A percentile compares a stretch with the other conserved stretches of the same genome.
These are phyloP conservation scores for Proterorhinus semilunaris DNA, from an alignment of 2,113 vertebrate species.

Conservation along the genomic window DNA sequence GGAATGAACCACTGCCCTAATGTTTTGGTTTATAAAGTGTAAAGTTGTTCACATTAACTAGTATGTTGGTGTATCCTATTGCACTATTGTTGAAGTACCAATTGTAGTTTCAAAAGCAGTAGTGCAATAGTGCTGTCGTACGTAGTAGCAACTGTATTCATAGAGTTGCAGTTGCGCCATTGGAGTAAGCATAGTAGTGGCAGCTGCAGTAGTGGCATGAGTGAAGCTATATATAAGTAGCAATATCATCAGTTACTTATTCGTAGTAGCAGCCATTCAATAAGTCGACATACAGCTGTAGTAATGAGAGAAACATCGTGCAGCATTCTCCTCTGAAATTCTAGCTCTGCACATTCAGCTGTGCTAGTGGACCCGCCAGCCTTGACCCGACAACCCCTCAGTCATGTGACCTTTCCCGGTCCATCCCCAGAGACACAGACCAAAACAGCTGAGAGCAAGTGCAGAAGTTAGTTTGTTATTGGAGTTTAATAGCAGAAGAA, in stretches of 20 bases:
- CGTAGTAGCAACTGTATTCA: too few relatives aligned
- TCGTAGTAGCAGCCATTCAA: constrained; percentile 14
- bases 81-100: background rate
- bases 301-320: constrained; percentile 13
- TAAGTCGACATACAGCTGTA: background rate
- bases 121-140: background rate
- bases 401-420: constrained; percentile 32
- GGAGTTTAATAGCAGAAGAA: background rate
- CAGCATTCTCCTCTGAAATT: constrained; percentile 23
- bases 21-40: too few relatives aligned
- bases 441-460: background rate
- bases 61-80: background rate
- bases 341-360: constrained; percentile 42
- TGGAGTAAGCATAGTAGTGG: background rate
- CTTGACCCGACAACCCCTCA: constrained; percentile 31
- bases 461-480: background rate
- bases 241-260: background rate
- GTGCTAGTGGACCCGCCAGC: constrained; percentile 48
- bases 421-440: background rate
- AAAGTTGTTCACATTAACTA: too few relatives aligned
- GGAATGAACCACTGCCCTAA: too few relatives aligned
- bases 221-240: background rate
- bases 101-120: background rate
- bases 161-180: too few relatives aligned
- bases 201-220: background rate